phyloP scores from a whole-genome alignment of 2,113 vertebrate species.

The Festucalex cinctus region DNA sequence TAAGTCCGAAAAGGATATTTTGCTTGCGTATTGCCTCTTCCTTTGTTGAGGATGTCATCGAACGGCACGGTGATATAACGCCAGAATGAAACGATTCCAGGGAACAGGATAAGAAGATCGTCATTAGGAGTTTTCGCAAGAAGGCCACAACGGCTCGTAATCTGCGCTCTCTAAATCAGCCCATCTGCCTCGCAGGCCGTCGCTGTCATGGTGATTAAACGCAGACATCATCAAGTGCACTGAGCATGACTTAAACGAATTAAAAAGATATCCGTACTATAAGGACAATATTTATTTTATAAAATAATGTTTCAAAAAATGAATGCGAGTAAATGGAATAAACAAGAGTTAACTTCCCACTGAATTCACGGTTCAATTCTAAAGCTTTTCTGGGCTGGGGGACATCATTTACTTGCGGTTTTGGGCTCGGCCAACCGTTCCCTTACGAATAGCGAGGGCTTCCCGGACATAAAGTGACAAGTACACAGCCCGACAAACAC shows the following conservation, averaged over 20 bases:
- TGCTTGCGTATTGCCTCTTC: no score
- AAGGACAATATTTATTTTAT: no score
- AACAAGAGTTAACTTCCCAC: no score
- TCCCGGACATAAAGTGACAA: background rate
- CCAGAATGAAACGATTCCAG: background rate
- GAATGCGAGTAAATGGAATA: no score
- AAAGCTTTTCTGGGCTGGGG: background rate
- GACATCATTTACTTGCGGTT: background rate
- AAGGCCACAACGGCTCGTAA: slow-evolving; percentile 58
- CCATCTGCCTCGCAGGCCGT: slow-evolving; percentile 61
- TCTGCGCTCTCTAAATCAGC: slow-evolving; percentile 56
- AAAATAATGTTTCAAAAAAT: no score
- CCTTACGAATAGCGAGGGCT: background rate
- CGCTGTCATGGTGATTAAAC: slow-evolving; percentile 45
- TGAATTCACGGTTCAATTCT: slow-evolving; percentile 23
- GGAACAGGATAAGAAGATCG: background rate
- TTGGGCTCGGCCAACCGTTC: background rate
- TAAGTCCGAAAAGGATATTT: no score
- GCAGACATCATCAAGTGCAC: slow-evolving; percentile 26
- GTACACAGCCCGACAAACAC: background rate
- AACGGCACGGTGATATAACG: no score
- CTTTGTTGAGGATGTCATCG: no score
- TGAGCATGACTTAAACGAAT: slow-evolving; percentile 17
- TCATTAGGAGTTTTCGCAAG: slow-evolving; percentile 47
- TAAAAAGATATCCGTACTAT: slow-evolving; percentile 6